Evolutionary conservation across 2,113 vertebrate species (phyloP).

Genomic region (Indri indri): DNA sequence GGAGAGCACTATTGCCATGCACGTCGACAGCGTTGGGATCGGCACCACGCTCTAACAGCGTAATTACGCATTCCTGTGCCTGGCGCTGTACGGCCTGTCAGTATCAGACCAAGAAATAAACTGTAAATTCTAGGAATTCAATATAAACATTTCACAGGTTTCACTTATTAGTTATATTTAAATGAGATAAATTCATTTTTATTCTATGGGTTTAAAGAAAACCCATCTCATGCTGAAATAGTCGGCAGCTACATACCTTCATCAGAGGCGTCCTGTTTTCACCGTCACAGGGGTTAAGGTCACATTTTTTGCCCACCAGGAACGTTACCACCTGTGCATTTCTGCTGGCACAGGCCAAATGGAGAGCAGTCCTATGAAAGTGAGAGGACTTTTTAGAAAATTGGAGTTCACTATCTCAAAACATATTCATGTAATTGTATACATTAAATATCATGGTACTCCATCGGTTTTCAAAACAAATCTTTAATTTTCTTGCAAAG

Average conservation of each 20-base stretch:
- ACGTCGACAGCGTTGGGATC: conserved; percentile 81
- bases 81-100: conserved; percentile 91
- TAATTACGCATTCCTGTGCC: conserved; percentile 85
- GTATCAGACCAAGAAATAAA: neutral
- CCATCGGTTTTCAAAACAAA: no score
- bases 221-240: neutral
- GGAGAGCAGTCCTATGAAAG: neutral
- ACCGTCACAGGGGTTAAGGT: neutral
- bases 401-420: neutral
- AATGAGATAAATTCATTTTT: neutral
- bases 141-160: neutral
- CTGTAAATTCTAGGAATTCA: neutral
- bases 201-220: neutral
- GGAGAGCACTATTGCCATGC: conserved; percentile 89
- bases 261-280: conserved; percentile 56
- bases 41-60: conserved; percentile 88
- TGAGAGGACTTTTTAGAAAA: neutral
- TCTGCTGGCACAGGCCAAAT: neutral
- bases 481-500: no score
- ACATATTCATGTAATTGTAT: neutral
- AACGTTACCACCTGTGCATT: neutral
- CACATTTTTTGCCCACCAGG: neutral
- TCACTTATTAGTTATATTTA: neutral
- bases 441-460: neutral
- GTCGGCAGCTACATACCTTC: conserved; percentile 86